Evolutionary conservation across 2,888 invertebrate genomes (phyloP), one percentile per base, ranked within the genome.

Genomic region (Aphidoletes aphidimyza): DNA sequence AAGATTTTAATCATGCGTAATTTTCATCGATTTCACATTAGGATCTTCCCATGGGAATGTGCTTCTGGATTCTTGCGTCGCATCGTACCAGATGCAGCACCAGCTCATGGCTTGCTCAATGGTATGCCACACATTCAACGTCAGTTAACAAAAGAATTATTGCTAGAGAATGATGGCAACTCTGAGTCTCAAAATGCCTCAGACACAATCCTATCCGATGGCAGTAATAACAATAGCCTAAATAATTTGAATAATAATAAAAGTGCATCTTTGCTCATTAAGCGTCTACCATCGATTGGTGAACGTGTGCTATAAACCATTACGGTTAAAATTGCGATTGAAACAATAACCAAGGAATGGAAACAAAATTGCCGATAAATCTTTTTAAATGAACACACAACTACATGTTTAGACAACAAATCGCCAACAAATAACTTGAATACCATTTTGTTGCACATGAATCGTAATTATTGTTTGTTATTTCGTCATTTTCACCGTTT

Each of bases 21-120:
- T 26, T 85, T 59, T 54, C 34, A 85, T 45, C n/a, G n/a, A n/a
- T 30, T 42, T 84, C 30, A 45, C 59, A 83, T 84, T 78, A 95
- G 95, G 92, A 86, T 94, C 84, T 92, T 95, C 86, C 95, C 95
- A 22, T 94, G 94, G 94, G 90, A 91, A 22, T 94, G 94, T 86
- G 90, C 92, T 85, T 92, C 93, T 1, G 93, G 94, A 87, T 90
- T 94, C 86, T 90, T 95, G 86, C 92, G 93, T 84, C 91, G 92
- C 14, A 87, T 95, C 36, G 93, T 95, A 22, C 93, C 92, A 0
- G 95, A 95, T 88, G 94, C 94, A 1, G 91, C 92, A 17, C 94
- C 95, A n/a, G 89, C 89, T 84, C 89, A 88, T 85, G 39, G 34
- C 42, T 37, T 86, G 14, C 36, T 83, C n/a, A 85, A 85, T 45